A percentile compares a stretch with the other conserved stretches of the same genome.
Evolutionary conservation across 2,797 vertebrate genomes (phyloP).

Genomic region (Sebastes variabilis): DNA sequence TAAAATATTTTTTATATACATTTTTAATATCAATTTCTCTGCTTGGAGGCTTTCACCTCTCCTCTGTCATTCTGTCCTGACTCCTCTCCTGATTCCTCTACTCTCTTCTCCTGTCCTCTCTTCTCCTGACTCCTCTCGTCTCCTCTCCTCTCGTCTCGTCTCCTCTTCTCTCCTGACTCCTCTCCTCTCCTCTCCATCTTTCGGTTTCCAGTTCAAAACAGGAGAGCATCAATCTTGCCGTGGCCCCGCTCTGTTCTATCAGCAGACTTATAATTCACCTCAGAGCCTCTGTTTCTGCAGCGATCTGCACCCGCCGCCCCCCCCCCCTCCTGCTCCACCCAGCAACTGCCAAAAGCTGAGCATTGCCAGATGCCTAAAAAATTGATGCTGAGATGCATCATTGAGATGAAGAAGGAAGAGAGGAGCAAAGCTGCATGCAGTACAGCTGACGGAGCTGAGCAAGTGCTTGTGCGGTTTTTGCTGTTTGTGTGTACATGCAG

Average conservation of each 20-base stretch:
- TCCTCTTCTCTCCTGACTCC: background rate
- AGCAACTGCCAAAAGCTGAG: constrained; percentile 65
- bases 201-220: constrained; percentile 46
- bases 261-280: constrained; percentile 74
- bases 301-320: background rate
- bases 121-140: background rate
- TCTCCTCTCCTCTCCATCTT: constrained; percentile 25
- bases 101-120: no score
- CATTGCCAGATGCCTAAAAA: constrained; percentile 72
- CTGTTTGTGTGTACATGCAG: background rate
- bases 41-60: constrained; percentile 1
- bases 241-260: constrained; percentile 61
- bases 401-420: constrained; percentile 50
- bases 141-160: background rate
- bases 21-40: constrained; percentile 1
- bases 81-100: no score
- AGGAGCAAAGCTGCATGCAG: constrained; percentile 44
- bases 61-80: background rate
- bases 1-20: background rate
- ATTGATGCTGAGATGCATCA: constrained; percentile 72
- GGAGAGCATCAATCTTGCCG: constrained; percentile 72
- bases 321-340: background rate
- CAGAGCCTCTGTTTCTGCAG: constrained; percentile 64
- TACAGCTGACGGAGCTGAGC: constrained; percentile 17
- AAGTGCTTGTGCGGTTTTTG: background rate